Evolutionary conservation across 2,113 vertebrate species (phyloP).

Genomic region (Megaceryle torquata): DNA sequence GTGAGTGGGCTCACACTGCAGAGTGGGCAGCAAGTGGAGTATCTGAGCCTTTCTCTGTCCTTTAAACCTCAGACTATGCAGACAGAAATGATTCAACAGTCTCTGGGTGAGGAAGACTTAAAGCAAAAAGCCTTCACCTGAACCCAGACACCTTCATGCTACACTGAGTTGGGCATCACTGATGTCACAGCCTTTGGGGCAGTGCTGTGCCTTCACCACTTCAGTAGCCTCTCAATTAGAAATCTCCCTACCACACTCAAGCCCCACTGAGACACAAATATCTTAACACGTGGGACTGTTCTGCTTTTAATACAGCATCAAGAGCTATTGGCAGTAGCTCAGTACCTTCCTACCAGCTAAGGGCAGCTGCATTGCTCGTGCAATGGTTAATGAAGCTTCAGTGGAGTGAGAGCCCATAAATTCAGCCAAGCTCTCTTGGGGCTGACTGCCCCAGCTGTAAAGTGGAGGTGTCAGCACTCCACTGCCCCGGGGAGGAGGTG

Average conservation of each 20-base stretch:
- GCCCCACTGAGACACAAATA: accelerated
- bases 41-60: background rate
- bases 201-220: background rate
- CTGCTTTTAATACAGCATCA: background rate
- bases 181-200: background rate
- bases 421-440: background rate
- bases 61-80: background rate
- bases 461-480: too few relatives aligned
- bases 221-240: background rate
- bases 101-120: background rate
- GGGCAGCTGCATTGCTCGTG: accelerated
- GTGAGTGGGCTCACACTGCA: accelerated
- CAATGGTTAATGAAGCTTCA: background rate
- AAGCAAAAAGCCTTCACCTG: background rate
- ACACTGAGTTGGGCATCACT: accelerated
- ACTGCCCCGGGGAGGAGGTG: background rate
- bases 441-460: background rate
- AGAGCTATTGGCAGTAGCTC: background rate
- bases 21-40: background rate
- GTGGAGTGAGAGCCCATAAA: background rate
- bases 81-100: background rate
- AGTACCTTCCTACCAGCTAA: background rate
- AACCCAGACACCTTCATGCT: too few relatives aligned
- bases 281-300: background rate
- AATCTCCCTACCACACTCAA: accelerated